These are phyloP conservation scores for Neomicropteryx cornuta DNA, from an alignment of 1,140 invertebrate genomes.

Conservation along the genomic window DNA sequence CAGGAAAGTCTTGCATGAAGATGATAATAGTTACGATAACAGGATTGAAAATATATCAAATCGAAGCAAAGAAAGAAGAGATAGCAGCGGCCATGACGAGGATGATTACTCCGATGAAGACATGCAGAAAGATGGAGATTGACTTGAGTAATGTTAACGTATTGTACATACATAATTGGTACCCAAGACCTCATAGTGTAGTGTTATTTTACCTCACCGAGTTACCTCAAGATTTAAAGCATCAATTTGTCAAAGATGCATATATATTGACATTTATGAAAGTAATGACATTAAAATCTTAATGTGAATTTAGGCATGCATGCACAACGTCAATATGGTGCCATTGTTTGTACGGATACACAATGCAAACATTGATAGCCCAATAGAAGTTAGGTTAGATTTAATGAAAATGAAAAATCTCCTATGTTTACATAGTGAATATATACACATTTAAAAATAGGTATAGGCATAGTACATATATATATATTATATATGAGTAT, in stretches of 20 bases:
- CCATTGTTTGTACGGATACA: not conserved
- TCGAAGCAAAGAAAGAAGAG: conserved; percentile 14
- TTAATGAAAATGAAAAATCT: not conserved
- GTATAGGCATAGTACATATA: conserved; percentile 4
- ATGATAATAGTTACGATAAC: conserved; percentile 22
- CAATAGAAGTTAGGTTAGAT: not conserved
- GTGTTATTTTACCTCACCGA: conserved; percentile 2
- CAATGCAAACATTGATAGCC: not conserved
- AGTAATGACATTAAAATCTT: conserved; percentile 5
- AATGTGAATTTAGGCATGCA: conserved; percentile 3
- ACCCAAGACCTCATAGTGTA: too few relatives aligned
- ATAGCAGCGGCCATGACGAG: conserved; percentile 30
- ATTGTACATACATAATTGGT: too few relatives aligned
- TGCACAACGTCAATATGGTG: conserved; percentile 1
- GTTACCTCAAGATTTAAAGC: conserved; percentile 4
- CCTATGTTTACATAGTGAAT: conserved; percentile 1
- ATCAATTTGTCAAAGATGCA: not conserved
- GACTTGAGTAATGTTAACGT: too few relatives aligned
- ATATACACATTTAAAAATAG: not conserved
- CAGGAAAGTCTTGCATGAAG: conserved; percentile 27
- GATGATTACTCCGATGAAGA: conserved; percentile 36
- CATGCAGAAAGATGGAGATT: conserved; percentile 21
- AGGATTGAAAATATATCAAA: conserved; percentile 18
- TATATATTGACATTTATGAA: conserved; percentile 3
- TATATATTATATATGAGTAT: conserved; percentile 2